A percentile compares a stretch with the other conserved stretches of the same genome.
phyloP scores from a whole-genome alignment of 2,113 vertebrate genomes.

The Nothobranchius furzeri region DNA sequence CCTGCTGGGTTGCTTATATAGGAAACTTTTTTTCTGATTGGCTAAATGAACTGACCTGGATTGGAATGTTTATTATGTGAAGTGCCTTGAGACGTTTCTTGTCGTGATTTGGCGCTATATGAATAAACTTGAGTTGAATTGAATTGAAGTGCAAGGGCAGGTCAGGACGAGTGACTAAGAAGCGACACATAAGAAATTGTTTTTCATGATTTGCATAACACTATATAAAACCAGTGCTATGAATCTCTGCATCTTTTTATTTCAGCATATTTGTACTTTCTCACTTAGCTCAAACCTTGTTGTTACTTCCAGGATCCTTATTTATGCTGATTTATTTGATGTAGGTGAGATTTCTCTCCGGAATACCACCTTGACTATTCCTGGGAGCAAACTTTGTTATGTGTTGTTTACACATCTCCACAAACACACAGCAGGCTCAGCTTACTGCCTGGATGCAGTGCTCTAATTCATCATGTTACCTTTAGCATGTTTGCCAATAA shows the following conservation, averaged over 20 bases:
- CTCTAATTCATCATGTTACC: slow-evolving; percentile 46
- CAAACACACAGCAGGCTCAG: slow-evolving; percentile 25
- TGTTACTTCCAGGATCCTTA: slow-evolving; percentile 18
- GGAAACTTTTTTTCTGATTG: no score
- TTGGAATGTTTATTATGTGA: no score
- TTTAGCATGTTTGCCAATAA: slow-evolving; percentile 41
- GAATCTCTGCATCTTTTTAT: background rate
- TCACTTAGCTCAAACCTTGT: background rate
- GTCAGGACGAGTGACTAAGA: no score
- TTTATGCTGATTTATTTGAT: slow-evolving; percentile 14
- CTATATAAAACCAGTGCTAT: no score
- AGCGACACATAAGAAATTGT: no score
- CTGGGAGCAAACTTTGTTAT: slow-evolving; percentile 19
- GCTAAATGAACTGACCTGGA: no score
- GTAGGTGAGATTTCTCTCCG: slow-evolving; percentile 23
- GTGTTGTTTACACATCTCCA: slow-evolving; percentile 32
- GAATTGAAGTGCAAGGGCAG: no score
- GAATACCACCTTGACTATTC: slow-evolving; percentile 29
- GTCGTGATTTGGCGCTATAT: no score
- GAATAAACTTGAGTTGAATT: no score
- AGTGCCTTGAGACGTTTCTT: no score
- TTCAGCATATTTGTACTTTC: background rate
- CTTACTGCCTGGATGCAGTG: slow-evolving; percentile 18
- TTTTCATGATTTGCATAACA: no score
- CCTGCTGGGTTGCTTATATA: no score